Base-by-base conservation (phyloP, 2,113 vertebrate genomes). In the Cricetomys ansorgei region DNA sequence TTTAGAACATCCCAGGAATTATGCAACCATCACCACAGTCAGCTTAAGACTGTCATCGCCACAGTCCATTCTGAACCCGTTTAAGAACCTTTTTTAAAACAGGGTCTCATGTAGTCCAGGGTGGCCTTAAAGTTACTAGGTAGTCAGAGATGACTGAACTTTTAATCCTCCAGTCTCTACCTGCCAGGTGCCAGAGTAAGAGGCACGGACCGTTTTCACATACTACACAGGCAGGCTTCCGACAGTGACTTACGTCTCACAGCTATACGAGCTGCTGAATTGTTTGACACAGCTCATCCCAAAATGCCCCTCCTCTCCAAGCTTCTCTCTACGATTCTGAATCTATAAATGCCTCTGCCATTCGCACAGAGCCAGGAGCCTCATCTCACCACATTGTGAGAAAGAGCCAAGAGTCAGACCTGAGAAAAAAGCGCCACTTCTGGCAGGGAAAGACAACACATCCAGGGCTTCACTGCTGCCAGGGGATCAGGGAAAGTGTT, bases 241-340 rank as follows among this genome's bases (percentile, higher is more conserved):
- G 21, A 57, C n/a, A 0, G 4, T 12, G 55, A 21, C 27, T 25
- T 62, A 1, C 2, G 7, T 83, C 70, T 16, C 7, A 13, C 2
- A 59, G 25, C 43, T 4, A 29, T 37, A 3, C 1, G 7, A 12
- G 23, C 48, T 83, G 45, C 34, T 19, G 29, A 69, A 21, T 48
- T 62, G 23, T 75, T 83, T 77, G 29, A 57, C 59, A 62, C 62
- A 92, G 50, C 29, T 83, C 77, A 40, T 73, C 53, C 83, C 48
- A n/a, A 29, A 53, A 53, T 25, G 13, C 5, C 50, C 31, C 79
- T 75, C 31, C 1, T n/a, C 45, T 45, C 45, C 0, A 1, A 93
- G 83, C 53, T 25, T 9, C 13, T 81, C 15, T 21, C 25, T 64
- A 7, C 62, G 40, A 29, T 76, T 81, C 62, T 43, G 64, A 37